These are phyloP conservation scores for Pygmarrhopalites habei DNA, from an alignment of 1,140 invertebrate genomes.

Conservation along the genomic window DNA sequence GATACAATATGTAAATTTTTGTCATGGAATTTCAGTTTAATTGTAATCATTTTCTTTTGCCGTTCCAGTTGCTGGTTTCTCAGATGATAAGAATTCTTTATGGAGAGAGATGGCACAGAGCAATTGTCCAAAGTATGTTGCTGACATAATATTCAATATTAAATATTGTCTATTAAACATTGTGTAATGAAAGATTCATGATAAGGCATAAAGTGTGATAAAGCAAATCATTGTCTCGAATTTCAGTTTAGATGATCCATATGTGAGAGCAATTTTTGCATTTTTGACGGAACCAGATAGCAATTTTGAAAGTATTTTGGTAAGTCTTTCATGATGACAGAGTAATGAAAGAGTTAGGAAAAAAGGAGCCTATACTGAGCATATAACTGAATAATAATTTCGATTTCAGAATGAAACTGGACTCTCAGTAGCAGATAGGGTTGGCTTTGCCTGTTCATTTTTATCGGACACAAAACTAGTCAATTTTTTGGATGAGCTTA, in stretches of 20 bases:
- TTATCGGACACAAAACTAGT: slow-evolving; percentile 69
- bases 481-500: slow-evolving; percentile 68
- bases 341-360: too few relatives aligned
- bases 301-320: slow-evolving; percentile 71
- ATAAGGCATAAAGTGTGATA: too few relatives aligned
- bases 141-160: too few relatives aligned
- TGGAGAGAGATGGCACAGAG: slow-evolving; percentile 72
- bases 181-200: too few relatives aligned
- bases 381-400: slow-evolving; percentile 22
- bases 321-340: too few relatives aligned
- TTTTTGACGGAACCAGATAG: slow-evolving; percentile 78
- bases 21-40: too few relatives aligned
- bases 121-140: slow-evolving; percentile 60
- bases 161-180: too few relatives aligned
- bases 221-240: too few relatives aligned
- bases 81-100: slow-evolving; percentile 68
- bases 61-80: slow-evolving; percentile 66
- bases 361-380: slow-evolving; percentile 5
- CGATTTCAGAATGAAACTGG: slow-evolving; percentile 60
- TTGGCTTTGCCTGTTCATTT: slow-evolving; percentile 89
- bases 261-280: slow-evolving; percentile 82
- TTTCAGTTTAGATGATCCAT: slow-evolving; percentile 76
- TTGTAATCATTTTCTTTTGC: too few relatives aligned
- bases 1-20: too few relatives aligned
- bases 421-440: slow-evolving; percentile 76